phyloP scores from a whole-genome alignment of 1,140 invertebrate genomes.

The Platorchestia sp. region DNA sequence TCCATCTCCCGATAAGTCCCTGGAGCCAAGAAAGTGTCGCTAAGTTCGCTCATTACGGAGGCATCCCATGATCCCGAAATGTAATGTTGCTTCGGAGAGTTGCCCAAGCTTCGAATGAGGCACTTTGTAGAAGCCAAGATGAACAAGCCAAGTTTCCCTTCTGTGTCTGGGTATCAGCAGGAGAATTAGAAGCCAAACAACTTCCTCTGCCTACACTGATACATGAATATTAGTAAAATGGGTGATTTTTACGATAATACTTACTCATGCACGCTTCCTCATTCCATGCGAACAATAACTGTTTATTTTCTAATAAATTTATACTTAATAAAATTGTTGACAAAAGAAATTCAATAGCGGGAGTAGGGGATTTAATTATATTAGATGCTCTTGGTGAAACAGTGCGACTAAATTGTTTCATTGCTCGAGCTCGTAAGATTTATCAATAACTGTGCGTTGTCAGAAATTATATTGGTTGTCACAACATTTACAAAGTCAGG shows the following conservation, averaged over 20 bases:
- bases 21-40: conserved; percentile 41
- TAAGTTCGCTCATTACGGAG: conserved; percentile 50
- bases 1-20: conserved; percentile 47
- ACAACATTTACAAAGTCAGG: no score
- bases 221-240: not conserved
- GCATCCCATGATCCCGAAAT: conserved; percentile 24
- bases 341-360: no score
- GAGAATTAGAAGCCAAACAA: not conserved
- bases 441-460: no score
- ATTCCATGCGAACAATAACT: no score
- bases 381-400: no score
- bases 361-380: no score
- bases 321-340: no score
- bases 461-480: no score
- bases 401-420: no score
- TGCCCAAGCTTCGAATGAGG: conserved; percentile 12
- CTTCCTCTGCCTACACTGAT: not conserved
- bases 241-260: not conserved
- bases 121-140: not conserved
- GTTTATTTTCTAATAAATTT: no score
- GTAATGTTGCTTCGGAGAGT: conserved; percentile 44
- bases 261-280: no score
- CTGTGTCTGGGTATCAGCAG: not conserved
- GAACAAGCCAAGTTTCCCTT: not conserved
- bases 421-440: no score